A percentile compares a stretch with the other conserved stretches of the same genome.
These are phyloP conservation scores for Chrysolina haemoptera DNA, from an alignment of 2,888 invertebrate species.

Conservation along the genomic window DNA sequence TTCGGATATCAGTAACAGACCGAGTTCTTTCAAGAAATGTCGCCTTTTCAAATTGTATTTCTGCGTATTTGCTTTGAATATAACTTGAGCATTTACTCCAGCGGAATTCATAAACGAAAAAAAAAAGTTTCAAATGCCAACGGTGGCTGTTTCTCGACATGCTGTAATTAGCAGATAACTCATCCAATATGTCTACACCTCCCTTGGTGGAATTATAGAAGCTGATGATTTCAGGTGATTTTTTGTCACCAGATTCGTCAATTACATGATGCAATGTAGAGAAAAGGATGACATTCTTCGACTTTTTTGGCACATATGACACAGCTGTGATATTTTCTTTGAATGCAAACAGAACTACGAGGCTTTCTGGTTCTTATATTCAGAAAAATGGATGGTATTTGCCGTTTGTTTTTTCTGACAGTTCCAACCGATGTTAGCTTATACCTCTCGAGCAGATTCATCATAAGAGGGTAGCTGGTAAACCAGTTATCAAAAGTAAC, in stretches of 20 bases:
- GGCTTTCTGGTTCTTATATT: slow-evolving; percentile 27
- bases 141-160: slow-evolving; percentile 27
- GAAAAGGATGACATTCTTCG: slow-evolving; percentile 38
- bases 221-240: slow-evolving; percentile 32
- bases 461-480: slow-evolving; percentile 35
- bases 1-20: slow-evolving; percentile 31
- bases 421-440: slow-evolving; percentile 28
- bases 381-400: slow-evolving; percentile 39
- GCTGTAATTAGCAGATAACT: slow-evolving; percentile 36
- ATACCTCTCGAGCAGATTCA: slow-evolving; percentile 38
- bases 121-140: slow-evolving; percentile 39
- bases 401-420: slow-evolving; percentile 36
- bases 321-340: slow-evolving; percentile 40
- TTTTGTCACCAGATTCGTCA: slow-evolving; percentile 36
- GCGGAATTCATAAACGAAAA: slow-evolving; percentile 38
- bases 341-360: slow-evolving; percentile 43
- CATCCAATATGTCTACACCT: slow-evolving; percentile 35
- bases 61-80: slow-evolving; percentile 43
- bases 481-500: slow-evolving; percentile 56
- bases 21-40: slow-evolving; percentile 31
- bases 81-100: slow-evolving; percentile 40
- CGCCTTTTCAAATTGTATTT: slow-evolving; percentile 33
- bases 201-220: slow-evolving; percentile 32
- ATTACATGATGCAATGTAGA: slow-evolving; percentile 41
- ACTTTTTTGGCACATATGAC: slow-evolving; percentile 43